phyloP scores from a whole-genome alignment of 1,140 invertebrate species.

The Dendrolimus kikuchii region DNA sequence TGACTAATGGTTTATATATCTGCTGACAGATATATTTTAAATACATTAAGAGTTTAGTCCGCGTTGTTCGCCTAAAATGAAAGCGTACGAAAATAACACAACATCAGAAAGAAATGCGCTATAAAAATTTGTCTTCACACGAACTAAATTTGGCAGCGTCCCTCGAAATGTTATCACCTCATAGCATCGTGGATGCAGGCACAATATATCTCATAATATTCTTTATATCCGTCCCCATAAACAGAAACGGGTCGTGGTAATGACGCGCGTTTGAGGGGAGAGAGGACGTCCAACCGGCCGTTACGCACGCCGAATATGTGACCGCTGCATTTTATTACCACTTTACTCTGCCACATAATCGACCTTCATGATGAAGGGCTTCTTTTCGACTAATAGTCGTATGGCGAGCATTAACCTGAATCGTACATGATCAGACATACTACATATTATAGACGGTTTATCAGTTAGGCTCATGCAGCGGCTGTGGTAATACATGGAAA shows the following conservation, averaged over 20 bases:
- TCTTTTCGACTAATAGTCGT: constrained; percentile 51
- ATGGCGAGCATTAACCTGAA: constrained; percentile 33
- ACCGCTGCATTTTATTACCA: constrained; percentile 71
- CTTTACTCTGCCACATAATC: constrained; percentile 70
- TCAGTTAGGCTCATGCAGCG: too few relatives aligned
- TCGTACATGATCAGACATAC: constrained; percentile 1
- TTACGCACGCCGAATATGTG: constrained; percentile 65
- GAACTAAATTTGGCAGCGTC: constrained; percentile 38
- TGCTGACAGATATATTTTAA: too few relatives aligned
- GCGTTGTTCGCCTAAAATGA: constrained; percentile 6
- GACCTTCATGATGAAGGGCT: constrained; percentile 66
- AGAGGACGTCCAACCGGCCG: constrained; percentile 55
- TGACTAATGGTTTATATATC: too few relatives aligned
- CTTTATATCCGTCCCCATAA: constrained; percentile 67
- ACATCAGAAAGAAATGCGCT: constrained; percentile 7
- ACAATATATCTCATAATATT: constrained; percentile 68
- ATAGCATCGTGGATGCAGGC: constrained; percentile 54
- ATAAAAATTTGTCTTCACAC: constrained; percentile 44
- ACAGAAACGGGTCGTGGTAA: constrained; percentile 61
- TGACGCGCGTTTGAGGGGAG: constrained; percentile 51
- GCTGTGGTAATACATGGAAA: too few relatives aligned
- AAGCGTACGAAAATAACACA: constrained; percentile 4
- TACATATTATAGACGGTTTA: constrained; percentile 5
- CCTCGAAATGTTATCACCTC: constrained; percentile 56
- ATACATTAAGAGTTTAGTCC: too few relatives aligned